Evolutionary conservation across 2,113 vertebrate species (phyloP), one percentile per base, ranked within the genome.

Genomic region (Trogon surrucura): DNA sequence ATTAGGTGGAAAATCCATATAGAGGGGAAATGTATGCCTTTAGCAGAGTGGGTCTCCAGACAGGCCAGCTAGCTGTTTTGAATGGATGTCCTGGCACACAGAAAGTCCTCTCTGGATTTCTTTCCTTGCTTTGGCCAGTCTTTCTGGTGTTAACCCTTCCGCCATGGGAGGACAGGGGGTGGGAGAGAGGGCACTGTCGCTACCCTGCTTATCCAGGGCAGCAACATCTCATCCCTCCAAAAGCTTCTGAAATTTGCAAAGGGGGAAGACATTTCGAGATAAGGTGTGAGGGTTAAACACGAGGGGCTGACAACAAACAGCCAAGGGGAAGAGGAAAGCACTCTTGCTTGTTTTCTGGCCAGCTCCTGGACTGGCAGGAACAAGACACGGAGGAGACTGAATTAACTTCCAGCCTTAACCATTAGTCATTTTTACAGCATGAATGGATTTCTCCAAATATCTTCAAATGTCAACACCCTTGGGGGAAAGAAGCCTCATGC

Each of bases 1-100:
- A 80, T 85, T 71, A 50, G 87, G 95, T 97, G 95, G 93, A 96
- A 97, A 97, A 97, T 92, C 94, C 80, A 91, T 95, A 72, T 0
- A 58, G 87, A 85, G 67, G 93, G 91, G 86, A 91, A 96, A 67
- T 74, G 77, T 44, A 91, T 95, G 91, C 89, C 34, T 97, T 97
- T 91, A 96, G 77, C 94, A 97, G 96, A 97, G 92, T 25, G 1
- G 61, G 71, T 64, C 82, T 85, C 84, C 89, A 75, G 69, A 69
- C 84, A 54, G 92, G 67, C 84, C 72, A 92, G 91, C 75, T 86
- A 81, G 90, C 69, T 96, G 75, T 38, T 90, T 82, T 70, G 89
- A 94, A 67, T 80, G 75, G 88, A 94, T 89, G 80, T 93, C 92
- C 92, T 96, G 95, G 93, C 92, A 91, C 66, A 64, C 54, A 88